Conservation (phyloP, 2,113 vertebrate genomes). For the Myxocyprinus asiaticus region DNA sequence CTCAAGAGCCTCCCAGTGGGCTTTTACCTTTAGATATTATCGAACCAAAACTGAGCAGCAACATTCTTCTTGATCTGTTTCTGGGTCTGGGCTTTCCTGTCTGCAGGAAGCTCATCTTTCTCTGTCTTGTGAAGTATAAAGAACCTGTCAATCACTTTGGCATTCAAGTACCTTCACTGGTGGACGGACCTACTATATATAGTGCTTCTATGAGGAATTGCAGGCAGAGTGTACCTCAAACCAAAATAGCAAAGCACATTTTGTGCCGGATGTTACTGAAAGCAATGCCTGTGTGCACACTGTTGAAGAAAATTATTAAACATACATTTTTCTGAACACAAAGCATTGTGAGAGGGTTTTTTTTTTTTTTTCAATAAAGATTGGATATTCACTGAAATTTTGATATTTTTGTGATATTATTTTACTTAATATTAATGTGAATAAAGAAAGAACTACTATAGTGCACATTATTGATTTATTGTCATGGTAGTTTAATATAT, state of each 20-base stretch:
- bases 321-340: not conserved
- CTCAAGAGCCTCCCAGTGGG: slow-evolving; percentile 41
- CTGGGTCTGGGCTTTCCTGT: slow-evolving; percentile 21
- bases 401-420: not conserved
- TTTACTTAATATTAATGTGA: not conserved
- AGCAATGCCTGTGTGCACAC: not conserved
- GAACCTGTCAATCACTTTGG: slow-evolving; percentile 36
- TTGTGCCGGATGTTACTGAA: slow-evolving; percentile 11
- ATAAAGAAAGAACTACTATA: too few species aligned
- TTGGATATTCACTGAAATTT: not conserved
- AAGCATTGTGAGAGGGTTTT: not conserved
- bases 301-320: not conserved
- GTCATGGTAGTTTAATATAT: too few species aligned
- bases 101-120: slow-evolving; percentile 37
- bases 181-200: slow-evolving; percentile 13
- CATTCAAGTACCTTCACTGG: slow-evolving; percentile 25
- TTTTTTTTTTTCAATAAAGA: not conserved
- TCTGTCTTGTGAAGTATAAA: slow-evolving; percentile 27
- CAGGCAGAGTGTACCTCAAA: not conserved
- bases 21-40: slow-evolving; percentile 38
- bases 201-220: slow-evolving; percentile 18
- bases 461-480: too few species aligned
- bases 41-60: slow-evolving; percentile 36
- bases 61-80: slow-evolving; percentile 38
- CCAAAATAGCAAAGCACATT: slow-evolving; percentile 10